Percentiles rank a stretch among this genome's conserved stretches.
Evolutionary conservation across 2,797 vertebrate species (phyloP).

Genomic region (Scyliorhinus canicula): DNA sequence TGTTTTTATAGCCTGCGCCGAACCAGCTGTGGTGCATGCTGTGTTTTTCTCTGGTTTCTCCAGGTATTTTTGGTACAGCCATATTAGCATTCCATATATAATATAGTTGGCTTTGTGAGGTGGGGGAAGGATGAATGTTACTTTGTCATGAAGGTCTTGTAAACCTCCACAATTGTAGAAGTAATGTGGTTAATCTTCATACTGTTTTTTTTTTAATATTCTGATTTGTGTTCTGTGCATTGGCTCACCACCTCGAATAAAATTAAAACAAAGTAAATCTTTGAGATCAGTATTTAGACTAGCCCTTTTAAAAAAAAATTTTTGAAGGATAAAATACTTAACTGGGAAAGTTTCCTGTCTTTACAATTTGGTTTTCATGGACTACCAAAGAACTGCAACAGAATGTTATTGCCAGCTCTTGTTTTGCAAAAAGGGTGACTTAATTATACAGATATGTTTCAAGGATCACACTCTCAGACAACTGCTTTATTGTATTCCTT

Average conservation of each 20-base stretch:
- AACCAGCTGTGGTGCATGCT: neutral
- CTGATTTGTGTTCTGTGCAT: neutral
- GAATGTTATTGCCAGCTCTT: neutral
- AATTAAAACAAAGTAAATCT: neutral
- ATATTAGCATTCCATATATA: neutral
- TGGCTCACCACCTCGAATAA: neutral
- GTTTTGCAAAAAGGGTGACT: neutral
- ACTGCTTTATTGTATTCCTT: neutral
- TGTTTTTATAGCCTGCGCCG: neutral
- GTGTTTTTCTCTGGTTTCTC: neutral
- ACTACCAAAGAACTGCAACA: neutral
- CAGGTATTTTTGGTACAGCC: neutral
- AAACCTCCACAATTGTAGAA: neutral
- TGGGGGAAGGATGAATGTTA: neutral
- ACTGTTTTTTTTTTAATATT: neutral
- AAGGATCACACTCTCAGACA: neutral
- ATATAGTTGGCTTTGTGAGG: neutral
- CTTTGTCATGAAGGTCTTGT: neutral
- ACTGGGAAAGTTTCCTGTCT: neutral
- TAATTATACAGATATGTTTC: neutral
- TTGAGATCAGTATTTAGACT: neutral
- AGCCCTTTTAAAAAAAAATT: neutral
- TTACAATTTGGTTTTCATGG: neutral
- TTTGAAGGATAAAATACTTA: neutral
- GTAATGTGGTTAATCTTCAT: neutral